These are phyloP conservation scores for Psephotus haematonotus DNA, from an alignment of 2,113 vertebrate species.

Conservation along the genomic window DNA sequence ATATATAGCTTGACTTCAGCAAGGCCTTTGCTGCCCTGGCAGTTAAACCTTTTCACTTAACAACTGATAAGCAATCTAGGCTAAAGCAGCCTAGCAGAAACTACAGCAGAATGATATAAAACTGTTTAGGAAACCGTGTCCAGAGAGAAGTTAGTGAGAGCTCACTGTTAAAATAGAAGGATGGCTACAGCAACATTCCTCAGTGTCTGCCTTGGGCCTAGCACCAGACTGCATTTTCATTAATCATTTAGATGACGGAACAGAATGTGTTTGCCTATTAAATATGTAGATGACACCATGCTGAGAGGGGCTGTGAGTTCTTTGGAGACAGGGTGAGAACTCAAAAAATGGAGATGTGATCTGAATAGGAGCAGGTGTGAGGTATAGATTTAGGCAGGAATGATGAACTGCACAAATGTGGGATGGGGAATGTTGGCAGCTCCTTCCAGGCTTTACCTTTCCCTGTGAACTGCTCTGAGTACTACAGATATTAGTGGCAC, in stretches of 20 bases:
- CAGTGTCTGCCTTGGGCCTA: constrained; percentile 12
- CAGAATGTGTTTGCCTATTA: constrained; percentile 68
- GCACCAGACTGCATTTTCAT: constrained; percentile 44
- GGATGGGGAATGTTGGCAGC: constrained; percentile 64
- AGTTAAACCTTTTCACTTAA: neutral
- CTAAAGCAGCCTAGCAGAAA: neutral
- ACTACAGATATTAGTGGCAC: neutral
- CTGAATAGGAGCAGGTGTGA: constrained; percentile 67
- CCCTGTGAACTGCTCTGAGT: neutral
- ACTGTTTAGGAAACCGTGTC: constrained; percentile 1
- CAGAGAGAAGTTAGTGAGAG: neutral
- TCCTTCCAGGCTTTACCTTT: constrained; percentile 60
- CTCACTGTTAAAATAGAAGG: neutral
- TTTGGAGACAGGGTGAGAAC: constrained; percentile 46
- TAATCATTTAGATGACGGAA: constrained; percentile 59
- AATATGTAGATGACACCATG: constrained; percentile 61
- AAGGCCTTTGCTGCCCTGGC: neutral
- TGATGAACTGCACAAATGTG: constrained; percentile 71
- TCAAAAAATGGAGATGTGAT: constrained; percentile 71
- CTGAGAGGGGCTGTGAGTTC: neutral
- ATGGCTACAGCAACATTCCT: constrained; percentile 41
- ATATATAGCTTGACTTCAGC: neutral
- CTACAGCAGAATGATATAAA: neutral
- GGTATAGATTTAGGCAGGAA: constrained; percentile 68
- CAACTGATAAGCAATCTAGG: neutral